Percentiles rank a stretch among this genome's conserved stretches.
Evolutionary conservation across 2,113 vertebrate species (phyloP).

Genomic region (Grammomys surdaster): DNA sequence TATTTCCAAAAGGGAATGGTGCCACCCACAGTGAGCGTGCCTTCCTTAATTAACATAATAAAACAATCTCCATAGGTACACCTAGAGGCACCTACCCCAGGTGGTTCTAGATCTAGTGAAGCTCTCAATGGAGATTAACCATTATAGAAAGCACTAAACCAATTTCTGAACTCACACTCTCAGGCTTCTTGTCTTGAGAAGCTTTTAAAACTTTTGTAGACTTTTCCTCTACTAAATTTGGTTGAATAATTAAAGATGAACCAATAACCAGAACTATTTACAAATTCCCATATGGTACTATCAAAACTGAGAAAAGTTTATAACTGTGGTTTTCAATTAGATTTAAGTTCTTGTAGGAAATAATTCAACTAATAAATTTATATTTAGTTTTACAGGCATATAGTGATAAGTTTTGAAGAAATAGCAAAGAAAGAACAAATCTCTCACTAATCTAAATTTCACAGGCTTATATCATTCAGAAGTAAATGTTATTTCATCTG

Average conservation of each 20-base stretch:
- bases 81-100: neutral
- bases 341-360: constrained; percentile 9
- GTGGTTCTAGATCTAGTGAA: neutral
- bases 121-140: no score
- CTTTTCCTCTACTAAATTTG: neutral
- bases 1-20: neutral
- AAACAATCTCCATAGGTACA: neutral
- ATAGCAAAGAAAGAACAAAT: neutral
- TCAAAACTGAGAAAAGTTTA: neutral
- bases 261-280: neutral
- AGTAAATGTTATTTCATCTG: neutral
- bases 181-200: neutral
- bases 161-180: neutral
- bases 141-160: neutral
- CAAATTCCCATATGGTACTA: neutral
- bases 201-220: neutral
- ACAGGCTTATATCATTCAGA: neutral
- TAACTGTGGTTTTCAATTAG: neutral
- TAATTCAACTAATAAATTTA: neutral
- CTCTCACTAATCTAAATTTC: neutral
- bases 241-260: neutral
- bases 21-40: neutral
- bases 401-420: neutral
- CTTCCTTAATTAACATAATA: neutral
- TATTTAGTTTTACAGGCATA: neutral